Evolutionary conservation across 2,888 invertebrate genomes (phyloP).

Genomic region (Trissolcus brochymenae): DNA sequence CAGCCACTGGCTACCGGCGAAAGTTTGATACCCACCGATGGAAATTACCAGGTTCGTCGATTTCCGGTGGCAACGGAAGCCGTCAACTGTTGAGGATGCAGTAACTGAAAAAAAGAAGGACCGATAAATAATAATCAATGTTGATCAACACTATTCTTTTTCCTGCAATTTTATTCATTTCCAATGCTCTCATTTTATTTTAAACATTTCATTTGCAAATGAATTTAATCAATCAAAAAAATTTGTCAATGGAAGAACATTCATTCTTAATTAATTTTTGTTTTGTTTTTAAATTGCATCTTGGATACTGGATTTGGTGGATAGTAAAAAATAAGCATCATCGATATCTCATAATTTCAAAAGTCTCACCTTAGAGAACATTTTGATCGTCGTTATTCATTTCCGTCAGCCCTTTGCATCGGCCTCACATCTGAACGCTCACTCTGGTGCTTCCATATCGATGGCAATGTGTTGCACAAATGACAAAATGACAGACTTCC

Average conservation of each 20-base stretch:
- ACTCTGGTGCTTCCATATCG: conserved; percentile 42
- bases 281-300: no score
- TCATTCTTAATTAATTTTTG: no score
- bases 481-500: conserved; percentile 60
- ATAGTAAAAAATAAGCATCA: no score
- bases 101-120: conserved; percentile 26
- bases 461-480: conserved; percentile 54
- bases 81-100: conserved; percentile 56
- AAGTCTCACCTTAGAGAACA: conserved; percentile 15
- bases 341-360: neutral
- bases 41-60: conserved; percentile 67
- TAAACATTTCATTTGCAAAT: neutral
- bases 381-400: conserved; percentile 35
- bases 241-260: no score
- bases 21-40: conserved; percentile 66
- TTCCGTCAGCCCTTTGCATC: conserved; percentile 21
- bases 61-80: conserved; percentile 66
- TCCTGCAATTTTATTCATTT: conserved; percentile 21
- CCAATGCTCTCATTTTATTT: neutral
- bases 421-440: conserved; percentile 16
- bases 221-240: no score
- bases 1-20: conserved; percentile 62
- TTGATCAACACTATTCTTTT: conserved; percentile 29
- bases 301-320: no score
- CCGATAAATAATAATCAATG: conserved; percentile 46